Conservation (phyloP, 2,113 vertebrate species). For the Tapirus terrestris region DNA sequence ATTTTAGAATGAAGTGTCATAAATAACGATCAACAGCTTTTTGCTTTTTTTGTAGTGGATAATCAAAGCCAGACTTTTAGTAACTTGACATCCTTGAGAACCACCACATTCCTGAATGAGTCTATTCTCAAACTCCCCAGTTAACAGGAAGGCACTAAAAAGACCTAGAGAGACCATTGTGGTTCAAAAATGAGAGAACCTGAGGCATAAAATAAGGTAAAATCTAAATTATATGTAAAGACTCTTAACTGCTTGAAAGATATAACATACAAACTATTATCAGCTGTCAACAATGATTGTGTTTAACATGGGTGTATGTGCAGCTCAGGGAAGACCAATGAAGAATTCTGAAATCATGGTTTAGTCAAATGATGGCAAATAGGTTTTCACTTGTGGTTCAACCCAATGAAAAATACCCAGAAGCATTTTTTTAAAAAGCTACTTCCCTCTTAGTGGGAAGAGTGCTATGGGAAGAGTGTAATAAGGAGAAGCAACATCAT, state of each 20-base stretch:
- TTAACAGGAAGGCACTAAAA: neutral
- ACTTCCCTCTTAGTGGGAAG: neutral
- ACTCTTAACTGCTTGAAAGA: neutral
- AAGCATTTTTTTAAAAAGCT: neutral
- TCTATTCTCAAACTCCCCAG: neutral
- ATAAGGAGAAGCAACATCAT: neutral
- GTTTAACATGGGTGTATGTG: neutral
- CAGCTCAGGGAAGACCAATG: neutral
- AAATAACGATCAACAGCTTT: neutral
- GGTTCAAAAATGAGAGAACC: neutral
- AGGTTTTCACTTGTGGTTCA: neutral
- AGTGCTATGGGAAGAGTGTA: neutral
- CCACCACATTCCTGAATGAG: neutral
- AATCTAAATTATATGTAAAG: neutral
- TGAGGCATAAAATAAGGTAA: neutral
- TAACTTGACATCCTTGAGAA: neutral
- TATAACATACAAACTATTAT: neutral
- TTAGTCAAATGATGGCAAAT: neutral
- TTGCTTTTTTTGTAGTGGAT: neutral
- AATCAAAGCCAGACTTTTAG: slow-evolving; percentile 13
- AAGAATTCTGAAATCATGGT: neutral
- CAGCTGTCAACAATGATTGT: neutral
- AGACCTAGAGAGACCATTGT: neutral
- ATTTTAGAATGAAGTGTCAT: neutral
- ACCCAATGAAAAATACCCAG: neutral